Evolutionary conservation across 2,113 vertebrate genomes (phyloP), one percentile per base, ranked within the genome.

Genomic region (Myrmecophaga tridactyla): DNA sequence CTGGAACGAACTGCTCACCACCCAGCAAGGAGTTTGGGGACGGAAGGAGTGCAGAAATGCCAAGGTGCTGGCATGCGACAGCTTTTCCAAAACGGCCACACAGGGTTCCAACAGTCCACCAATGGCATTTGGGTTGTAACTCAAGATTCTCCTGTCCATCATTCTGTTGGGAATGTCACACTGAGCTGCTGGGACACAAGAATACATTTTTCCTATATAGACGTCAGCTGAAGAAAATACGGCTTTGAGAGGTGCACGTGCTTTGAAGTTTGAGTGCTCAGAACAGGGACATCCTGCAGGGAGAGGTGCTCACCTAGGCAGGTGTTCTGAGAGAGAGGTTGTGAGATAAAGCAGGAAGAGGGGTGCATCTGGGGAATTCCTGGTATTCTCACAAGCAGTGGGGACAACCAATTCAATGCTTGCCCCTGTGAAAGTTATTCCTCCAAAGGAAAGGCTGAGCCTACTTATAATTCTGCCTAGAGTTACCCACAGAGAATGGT

Each of bases 161-260:
- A 21, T 56, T 76, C 94, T 87, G 89, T 94, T 77, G 58, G 81
- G 56, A 72, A 62, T 73, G 92, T 85, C 93, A 72, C 46, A 12
- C 7, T 75, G 62, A 82, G 20, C 51, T 89, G 3, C 25, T 4
- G 65, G 72, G 51, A 80, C 36, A 31, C 39, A 67, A 76, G 13
- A n/a, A 27, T 25, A 41, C 14, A 81, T 67, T 60, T 70, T 65
- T 8, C n/a, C 46, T 72, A 41, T 43, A 81, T n/a, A 70, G 89
- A 43, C 6, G 14, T 70, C 15, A 70, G 83, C 69, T 76, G 51
- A 60, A 84, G 63, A 91, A 89, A 94, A 93, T 51, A 36, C 34
- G 87, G 46, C 18, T 87, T 86, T 56, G 70, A 80, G 70, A 84
- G 36, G 60, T 27, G 56, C 6, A 10, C 56, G 56, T 78, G 65